Percentiles rank a stretch among this genome's conserved stretches.
Evolutionary conservation across 2,797 vertebrate species (phyloP).

Genomic region (Cirrhinus molitorella): DNA sequence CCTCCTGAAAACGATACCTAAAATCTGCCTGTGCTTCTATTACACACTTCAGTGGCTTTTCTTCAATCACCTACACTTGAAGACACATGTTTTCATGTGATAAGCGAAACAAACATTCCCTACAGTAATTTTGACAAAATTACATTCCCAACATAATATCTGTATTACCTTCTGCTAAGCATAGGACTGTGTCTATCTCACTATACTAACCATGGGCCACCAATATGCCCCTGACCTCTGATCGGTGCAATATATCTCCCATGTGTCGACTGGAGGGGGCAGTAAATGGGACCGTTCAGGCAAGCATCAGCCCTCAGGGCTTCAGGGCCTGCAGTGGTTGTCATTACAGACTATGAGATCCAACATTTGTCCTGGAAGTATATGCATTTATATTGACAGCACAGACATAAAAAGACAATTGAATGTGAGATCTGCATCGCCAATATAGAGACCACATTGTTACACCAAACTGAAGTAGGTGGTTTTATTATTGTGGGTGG

Average conservation of each 20-base stretch:
- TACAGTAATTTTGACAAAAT: constrained; percentile 51
- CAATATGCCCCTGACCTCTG: constrained; percentile 45
- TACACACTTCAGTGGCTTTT: constrained; percentile 48
- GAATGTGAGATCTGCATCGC: constrained; percentile 14
- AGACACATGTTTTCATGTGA: constrained; percentile 58
- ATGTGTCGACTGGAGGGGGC: constrained; percentile 20
- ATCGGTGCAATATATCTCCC: constrained; percentile 41
- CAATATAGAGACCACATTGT: constrained; percentile 23
- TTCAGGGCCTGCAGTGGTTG: constrained; percentile 7
- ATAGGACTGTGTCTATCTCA: constrained; percentile 10
- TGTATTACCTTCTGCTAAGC: constrained; percentile 34
- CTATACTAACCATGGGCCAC: constrained; percentile 12
- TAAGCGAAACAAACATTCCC: constrained; percentile 55
- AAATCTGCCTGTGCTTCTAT: constrained; percentile 39
- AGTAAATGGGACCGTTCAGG: constrained; percentile 43
- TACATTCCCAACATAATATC: constrained; percentile 37
- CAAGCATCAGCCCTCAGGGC: constrained; percentile 21
- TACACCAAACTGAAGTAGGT: constrained; percentile 17
- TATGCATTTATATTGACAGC: constrained; percentile 38
- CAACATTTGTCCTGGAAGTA: constrained; percentile 19
- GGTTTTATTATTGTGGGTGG: constrained; percentile 23
- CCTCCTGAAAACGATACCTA: constrained; percentile 33
- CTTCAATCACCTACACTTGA: constrained; percentile 30
- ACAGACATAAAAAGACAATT: constrained; percentile 37
- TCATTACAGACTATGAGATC: constrained; percentile 27